Percentiles rank a stretch among this genome's conserved stretches.
Conservation (phyloP, 2,888 invertebrate species). For the Lumbricus terrestris region DNA sequence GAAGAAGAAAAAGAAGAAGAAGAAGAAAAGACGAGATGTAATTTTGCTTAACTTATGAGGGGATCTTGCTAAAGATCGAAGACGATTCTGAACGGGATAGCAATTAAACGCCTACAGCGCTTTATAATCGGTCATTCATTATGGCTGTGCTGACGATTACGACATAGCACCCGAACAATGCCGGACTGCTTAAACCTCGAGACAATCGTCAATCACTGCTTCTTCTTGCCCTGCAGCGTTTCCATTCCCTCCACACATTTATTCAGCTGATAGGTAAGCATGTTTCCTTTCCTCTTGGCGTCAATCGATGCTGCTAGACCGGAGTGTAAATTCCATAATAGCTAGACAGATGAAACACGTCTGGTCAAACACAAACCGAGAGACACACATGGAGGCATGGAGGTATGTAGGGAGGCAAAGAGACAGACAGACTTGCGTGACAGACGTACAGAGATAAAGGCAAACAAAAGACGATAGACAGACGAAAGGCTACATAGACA, state of each 20-base stretch:
- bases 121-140: neutral
- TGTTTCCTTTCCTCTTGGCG: neutral
- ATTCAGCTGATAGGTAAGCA: neutral
- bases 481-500: neutral
- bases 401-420: neutral
- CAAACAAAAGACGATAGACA: neutral
- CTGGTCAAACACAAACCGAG: neutral
- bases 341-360: neutral
- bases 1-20: too few species aligned
- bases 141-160: neutral
- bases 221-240: neutral
- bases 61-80: neutral
- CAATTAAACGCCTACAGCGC: neutral
- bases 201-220: neutral
- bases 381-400: neutral
- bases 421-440: neutral
- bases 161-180: neutral
- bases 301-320: neutral
- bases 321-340: neutral
- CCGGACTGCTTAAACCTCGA: neutral
- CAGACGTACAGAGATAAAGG: neutral
- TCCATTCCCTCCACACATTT: neutral
- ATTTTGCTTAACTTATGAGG: neutral
- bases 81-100: neutral
- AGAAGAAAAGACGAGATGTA: too few species aligned